Percentiles rank a stretch among this genome's conserved stretches.
These are phyloP conservation scores for Rotaria macrura DNA, from an alignment of 2,888 invertebrate genomes.

Conservation along the genomic window DNA sequence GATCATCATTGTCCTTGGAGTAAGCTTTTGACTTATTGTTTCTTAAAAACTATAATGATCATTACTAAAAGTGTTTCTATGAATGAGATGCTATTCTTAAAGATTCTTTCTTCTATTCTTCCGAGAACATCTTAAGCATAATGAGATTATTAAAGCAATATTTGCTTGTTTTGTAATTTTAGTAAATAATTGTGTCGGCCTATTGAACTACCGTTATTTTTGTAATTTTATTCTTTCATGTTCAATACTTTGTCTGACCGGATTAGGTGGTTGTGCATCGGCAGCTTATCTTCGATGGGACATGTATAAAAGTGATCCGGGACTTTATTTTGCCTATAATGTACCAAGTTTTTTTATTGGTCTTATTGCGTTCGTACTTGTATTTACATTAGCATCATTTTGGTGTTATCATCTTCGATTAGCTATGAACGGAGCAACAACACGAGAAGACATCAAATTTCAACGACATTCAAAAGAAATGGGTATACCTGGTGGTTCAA, in stretches of 20 bases:
- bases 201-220: slow-evolving; percentile 1
- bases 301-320: not conserved
- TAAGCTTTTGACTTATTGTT: too few species aligned
- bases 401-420: not conserved
- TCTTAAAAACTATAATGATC: too few species aligned
- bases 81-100: too few species aligned
- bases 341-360: not conserved
- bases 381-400: not conserved
- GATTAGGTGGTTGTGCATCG: not conserved
- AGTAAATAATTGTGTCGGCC: slow-evolving; percentile 8
- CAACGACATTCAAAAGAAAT: not conserved
- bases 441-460: not conserved
- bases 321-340: not conserved
- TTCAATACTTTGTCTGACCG: not conserved
- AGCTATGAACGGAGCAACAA: not conserved
- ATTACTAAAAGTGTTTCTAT: too few species aligned
- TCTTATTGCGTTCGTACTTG: not conserved
- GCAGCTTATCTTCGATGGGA: slow-evolving; percentile 13
- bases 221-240: slow-evolving; percentile 2
- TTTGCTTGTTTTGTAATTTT: not conserved
- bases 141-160: too few species aligned
- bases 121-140: too few species aligned
- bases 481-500: not conserved
- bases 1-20: slow-evolving; percentile 25
- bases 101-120: too few species aligned